phyloP scores from a whole-genome alignment of 2,888 invertebrate species.

The Caenorhabditis sp. region DNA sequence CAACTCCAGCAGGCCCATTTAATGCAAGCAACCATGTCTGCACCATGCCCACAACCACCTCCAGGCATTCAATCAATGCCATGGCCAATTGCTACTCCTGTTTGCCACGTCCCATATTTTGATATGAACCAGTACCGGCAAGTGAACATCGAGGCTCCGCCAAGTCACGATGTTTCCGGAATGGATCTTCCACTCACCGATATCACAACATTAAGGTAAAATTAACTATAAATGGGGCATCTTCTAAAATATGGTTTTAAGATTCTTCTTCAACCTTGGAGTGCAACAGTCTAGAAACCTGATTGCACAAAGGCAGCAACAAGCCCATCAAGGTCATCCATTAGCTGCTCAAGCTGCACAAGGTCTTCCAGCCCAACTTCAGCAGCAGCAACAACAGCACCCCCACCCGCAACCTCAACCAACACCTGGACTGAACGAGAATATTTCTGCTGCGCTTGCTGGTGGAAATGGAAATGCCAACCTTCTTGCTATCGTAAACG shows the following conservation, averaged over 20 bases:
- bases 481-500: conserved; percentile 29
- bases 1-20: conserved; percentile 32
- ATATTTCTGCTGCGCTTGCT: not conserved
- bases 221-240: too few species aligned
- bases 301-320: conserved; percentile 31
- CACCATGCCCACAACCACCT: conserved; percentile 50
- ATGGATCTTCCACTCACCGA: conserved; percentile 79
- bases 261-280: conserved; percentile 81
- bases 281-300: conserved; percentile 78
- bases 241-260: conserved; percentile 36
- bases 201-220: conserved; percentile 75
- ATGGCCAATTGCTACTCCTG: conserved; percentile 76
- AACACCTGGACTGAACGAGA: not conserved
- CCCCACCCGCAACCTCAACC: conserved; percentile 25
- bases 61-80: conserved; percentile 68
- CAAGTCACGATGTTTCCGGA: conserved; percentile 75
- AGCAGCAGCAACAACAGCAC: conserved; percentile 30
- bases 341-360: conserved; percentile 3
- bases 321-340: conserved; percentile 5
- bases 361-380: not conserved
- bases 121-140: conserved; percentile 73
- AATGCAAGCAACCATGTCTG: conserved; percentile 5
- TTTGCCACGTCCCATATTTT: conserved; percentile 76
- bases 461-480: conserved; percentile 23
- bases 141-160: conserved; percentile 78